A percentile compares a stretch with the other conserved stretches of the same genome.
These are phyloP conservation scores for Premnoplex brunnescens DNA, from an alignment of 2,797 vertebrate species.

Conservation along the genomic window DNA sequence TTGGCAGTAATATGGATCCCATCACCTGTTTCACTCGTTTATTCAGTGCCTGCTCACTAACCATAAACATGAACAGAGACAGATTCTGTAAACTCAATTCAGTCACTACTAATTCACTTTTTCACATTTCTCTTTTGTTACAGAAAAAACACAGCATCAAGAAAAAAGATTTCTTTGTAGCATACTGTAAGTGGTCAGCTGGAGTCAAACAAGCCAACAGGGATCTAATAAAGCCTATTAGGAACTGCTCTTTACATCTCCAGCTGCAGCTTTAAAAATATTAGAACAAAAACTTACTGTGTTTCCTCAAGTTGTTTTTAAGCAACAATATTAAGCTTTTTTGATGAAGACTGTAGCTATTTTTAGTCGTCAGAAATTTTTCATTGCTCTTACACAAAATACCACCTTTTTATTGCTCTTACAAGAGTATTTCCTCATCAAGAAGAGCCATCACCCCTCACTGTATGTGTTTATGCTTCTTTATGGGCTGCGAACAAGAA, in stretches of 20 bases:
- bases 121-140: background rate
- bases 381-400: background rate
- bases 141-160: background rate
- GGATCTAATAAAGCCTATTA: background rate
- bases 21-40: background rate
- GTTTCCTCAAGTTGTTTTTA: background rate
- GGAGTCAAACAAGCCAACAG: background rate
- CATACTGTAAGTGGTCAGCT: background rate
- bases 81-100: background rate
- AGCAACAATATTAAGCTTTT: background rate
- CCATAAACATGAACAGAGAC: background rate
- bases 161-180: background rate
- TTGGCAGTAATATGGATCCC: background rate
- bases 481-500: background rate
- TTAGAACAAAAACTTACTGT: background rate
- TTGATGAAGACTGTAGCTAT: background rate
- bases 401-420: background rate
- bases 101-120: background rate
- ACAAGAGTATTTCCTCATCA: background rate
- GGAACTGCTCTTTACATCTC: background rate
- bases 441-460: rapidly evolving
- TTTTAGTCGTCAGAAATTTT: background rate
- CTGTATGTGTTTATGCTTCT: background rate
- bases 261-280: background rate
- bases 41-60: background rate